Conservation (phyloP, 2,797 vertebrate genomes). For the Macropus fuliginosus region DNA sequence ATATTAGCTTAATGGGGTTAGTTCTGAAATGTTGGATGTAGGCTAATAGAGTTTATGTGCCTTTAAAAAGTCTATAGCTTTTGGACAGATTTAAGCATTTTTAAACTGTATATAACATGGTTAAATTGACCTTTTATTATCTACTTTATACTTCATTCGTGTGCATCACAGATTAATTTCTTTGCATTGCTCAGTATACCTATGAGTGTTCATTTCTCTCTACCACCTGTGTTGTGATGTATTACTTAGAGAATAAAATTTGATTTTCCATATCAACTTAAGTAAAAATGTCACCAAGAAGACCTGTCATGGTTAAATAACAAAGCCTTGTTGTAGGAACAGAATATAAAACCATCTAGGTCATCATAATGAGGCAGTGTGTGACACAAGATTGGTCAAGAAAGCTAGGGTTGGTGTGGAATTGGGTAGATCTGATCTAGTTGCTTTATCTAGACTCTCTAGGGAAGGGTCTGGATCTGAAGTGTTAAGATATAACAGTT, state of each 20-base stretch:
- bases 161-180: not conserved
- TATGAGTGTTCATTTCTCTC: not conserved
- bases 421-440: not conserved
- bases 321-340: not conserved
- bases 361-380: not conserved
- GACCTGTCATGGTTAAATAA: not conserved
- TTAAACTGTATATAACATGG: slow-evolving; percentile 67
- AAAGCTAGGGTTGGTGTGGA: not conserved
- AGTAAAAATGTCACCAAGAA: not conserved
- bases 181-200: not conserved
- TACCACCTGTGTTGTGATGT: not conserved
- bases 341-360: not conserved
- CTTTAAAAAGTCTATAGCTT: slow-evolving; percentile 76
- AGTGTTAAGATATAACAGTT: not conserved
- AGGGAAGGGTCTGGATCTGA: not conserved
- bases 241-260: not conserved
- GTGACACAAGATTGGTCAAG: not conserved
- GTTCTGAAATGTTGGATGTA: slow-evolving; percentile 65
- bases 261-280: not conserved
- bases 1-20: slow-evolving; percentile 55
- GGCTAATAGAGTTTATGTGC: slow-evolving; percentile 77
- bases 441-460: not conserved
- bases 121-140: slow-evolving; percentile 52
- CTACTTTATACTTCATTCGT: slow-evolving; percentile 55
- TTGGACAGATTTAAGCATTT: slow-evolving; percentile 52